These are phyloP conservation scores for Diploscapter pachys DNA, from an alignment of 1,140 invertebrate species.

Conservation along the genomic window DNA sequence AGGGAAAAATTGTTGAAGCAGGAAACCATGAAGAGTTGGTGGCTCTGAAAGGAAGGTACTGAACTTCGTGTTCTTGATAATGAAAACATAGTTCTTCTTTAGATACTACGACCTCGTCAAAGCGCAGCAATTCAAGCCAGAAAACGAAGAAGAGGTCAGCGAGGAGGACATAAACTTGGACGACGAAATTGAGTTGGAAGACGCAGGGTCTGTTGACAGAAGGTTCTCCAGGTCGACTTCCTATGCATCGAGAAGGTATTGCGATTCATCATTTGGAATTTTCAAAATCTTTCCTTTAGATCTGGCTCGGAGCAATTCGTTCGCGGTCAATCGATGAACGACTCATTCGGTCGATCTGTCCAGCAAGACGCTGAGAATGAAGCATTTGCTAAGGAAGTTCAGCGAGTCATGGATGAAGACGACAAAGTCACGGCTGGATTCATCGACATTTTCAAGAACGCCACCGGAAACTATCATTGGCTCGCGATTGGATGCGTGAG, in stretches of 20 bases:
- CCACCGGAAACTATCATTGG: slow-evolving; percentile 34
- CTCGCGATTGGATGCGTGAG: slow-evolving; percentile 22
- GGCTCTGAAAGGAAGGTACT: slow-evolving; percentile 26
- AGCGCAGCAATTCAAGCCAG: slow-evolving; percentile 60
- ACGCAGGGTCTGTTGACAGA: too few species aligned
- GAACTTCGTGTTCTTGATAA: too few species aligned
- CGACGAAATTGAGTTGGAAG: slow-evolving; percentile 21
- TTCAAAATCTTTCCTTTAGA: background rate
- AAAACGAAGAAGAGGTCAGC: slow-evolving; percentile 17
- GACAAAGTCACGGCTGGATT: slow-evolving; percentile 32
- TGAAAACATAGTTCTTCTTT: too few species aligned
- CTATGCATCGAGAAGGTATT: background rate
- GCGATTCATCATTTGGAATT: background rate
- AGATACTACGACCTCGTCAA: slow-evolving; percentile 61
- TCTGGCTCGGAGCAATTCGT: slow-evolving; percentile 28
- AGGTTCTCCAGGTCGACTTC: background rate
- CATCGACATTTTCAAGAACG: slow-evolving; percentile 32
- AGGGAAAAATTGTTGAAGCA: slow-evolving; percentile 50
- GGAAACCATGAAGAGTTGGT: slow-evolving; percentile 59
- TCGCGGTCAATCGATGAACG: slow-evolving; percentile 5
- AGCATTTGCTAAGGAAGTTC: slow-evolving; percentile 33
- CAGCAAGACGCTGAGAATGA: slow-evolving; percentile 25
- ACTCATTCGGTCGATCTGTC: background rate
- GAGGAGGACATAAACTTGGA: slow-evolving; percentile 25
- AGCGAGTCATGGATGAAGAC: slow-evolving; percentile 32